Conservation (phyloP, 2,113 vertebrate genomes). For the Silurus glanis region DNA sequence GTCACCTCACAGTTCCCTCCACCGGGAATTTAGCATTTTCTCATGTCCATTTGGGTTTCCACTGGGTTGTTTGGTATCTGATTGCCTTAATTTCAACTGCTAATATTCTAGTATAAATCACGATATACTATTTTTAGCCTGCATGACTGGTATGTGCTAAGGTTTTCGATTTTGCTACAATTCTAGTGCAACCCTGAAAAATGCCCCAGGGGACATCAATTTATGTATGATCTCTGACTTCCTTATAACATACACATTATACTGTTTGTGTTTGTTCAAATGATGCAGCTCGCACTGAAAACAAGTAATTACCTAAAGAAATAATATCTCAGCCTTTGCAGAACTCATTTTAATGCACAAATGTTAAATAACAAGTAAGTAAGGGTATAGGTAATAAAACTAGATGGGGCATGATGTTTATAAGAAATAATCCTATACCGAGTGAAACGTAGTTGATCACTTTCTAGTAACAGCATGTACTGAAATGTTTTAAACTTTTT, state of each 20-base stretch:
- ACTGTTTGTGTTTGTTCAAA: not conserved
- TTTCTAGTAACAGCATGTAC: not conserved
- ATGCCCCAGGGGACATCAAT: not conserved
- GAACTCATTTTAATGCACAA: not conserved
- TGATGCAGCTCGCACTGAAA: not conserved
- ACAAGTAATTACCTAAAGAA: not conserved
- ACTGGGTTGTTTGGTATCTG: not conserved
- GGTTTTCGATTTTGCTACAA: not conserved
- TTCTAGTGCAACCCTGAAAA: not conserved
- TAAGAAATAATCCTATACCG: not conserved
- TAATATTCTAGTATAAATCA: not conserved
- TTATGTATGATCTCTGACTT: not conserved
- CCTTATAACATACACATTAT: not conserved
- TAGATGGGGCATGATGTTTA: not conserved
- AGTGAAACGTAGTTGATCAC: not conserved
- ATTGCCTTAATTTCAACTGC: not conserved
- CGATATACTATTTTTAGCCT: not conserved
- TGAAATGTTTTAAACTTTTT: not conserved
- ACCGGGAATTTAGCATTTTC: not conserved
- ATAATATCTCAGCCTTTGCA: not conserved
- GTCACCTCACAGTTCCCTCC: not conserved
- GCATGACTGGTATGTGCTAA: not conserved
- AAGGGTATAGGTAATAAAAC: not conserved
- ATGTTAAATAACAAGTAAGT: not conserved
- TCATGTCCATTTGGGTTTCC: not conserved